Evolutionary conservation across 2,797 vertebrate species (phyloP), one percentile per base, ranked within the genome.

Genomic region (Siniperca scherzeri): DNA sequence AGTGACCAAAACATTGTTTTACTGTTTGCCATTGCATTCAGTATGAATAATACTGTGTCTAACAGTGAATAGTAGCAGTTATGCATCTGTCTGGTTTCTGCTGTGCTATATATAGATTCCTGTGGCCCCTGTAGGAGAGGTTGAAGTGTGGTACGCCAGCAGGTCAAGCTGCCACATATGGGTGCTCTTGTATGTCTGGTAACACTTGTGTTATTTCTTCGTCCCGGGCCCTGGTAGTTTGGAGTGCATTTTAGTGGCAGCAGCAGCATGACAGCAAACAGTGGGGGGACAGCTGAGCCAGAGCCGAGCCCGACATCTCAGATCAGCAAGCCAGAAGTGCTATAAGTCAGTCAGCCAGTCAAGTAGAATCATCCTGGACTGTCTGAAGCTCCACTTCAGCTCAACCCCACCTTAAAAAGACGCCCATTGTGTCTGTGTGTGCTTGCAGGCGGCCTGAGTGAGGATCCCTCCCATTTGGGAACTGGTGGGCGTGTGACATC

Each of bases 391-490:
- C 70, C 60, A 68, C 68, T 81, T 68, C 68, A 74, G 52, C 71
- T 79, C 72, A 74, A 27, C 87, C 83, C 82, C 86, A 85, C 88
- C 90, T 90, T 83, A 76, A 84, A 92, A 78, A 87, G 80, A 83
- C 50, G 5, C 59, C 91, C 78, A 90, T 94, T 94, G 91, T 94
- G 87, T 93, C 83, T 81, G 81, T 83, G 77, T 89, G 81, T 74
- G 83, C 69, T 80, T 67, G 76, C 89, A 90, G 82, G 76, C 83
- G 1, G 76, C 73, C 83, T 48, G 77, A 74, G 71, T 22, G 70
- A 91, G 85, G 87, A 90, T 74, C 89, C 92, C 91, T 92, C 91
- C 88, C 89, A 82, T 93, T 73, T 87, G 91, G 84, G 75, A 88
- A 73, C 52, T 27, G 64, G 69, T 84, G 91, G 82, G 82, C 11